Percentiles rank a stretch among this genome's conserved stretches.
Conservation (phyloP, 2,113 vertebrate species). For the Cebidichthys violaceus region DNA sequence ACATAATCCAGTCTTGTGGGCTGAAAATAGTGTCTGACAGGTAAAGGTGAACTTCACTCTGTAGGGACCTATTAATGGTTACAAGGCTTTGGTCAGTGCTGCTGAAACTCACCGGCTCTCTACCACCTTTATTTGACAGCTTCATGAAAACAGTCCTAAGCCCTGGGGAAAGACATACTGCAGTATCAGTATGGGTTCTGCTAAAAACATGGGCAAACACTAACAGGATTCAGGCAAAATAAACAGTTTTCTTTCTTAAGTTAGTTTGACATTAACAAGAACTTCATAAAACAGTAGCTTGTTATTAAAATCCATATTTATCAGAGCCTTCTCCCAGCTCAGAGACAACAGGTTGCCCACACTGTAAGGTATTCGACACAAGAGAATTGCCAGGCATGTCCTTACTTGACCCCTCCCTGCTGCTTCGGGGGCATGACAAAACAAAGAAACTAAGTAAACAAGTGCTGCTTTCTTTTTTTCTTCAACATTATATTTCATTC, state of each 20-base stretch:
- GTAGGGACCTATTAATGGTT: conserved; percentile 54
- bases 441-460: neutral
- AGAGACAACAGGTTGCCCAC: neutral
- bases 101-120: conserved; percentile 24
- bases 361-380: neutral
- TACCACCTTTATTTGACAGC: conserved; percentile 38
- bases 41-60: conserved; percentile 48
- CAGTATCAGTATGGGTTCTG: neutral
- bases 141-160: conserved; percentile 18
- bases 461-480: neutral
- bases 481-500: neutral
- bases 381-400: neutral
- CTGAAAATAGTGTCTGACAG: conserved; percentile 23
- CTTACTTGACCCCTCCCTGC: neutral
- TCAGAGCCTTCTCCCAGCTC: neutral
- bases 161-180: conserved; percentile 8
- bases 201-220: neutral
- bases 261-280: conserved; percentile 12
- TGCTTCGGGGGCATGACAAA: neutral
- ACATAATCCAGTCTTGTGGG: conserved; percentile 42
- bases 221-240: neutral
- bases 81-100: conserved; percentile 34
- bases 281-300: neutral
- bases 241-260: neutral
- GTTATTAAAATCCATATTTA: neutral